A percentile compares a stretch with the other conserved stretches of the same genome.
Conservation (phyloP, 2,888 invertebrate genomes). For the Leptinotarsa peninsularis region DNA sequence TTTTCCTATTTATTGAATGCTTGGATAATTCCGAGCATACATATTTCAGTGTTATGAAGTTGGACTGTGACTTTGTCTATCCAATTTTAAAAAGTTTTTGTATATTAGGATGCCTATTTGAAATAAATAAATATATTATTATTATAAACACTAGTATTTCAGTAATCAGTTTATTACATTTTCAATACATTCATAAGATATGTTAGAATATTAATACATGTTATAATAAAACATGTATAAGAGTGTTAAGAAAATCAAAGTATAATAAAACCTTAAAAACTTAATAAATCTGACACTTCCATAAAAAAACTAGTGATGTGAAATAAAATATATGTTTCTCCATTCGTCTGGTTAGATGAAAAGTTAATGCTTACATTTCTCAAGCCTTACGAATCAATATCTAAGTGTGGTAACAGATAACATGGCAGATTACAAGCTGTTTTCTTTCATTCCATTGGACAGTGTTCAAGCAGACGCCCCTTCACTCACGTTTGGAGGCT, state of each 20-base stretch:
- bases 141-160: background rate
- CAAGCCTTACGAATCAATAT: background rate
- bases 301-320: background rate
- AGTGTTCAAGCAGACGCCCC: background rate
- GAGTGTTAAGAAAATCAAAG: conserved; percentile 24
- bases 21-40: no score
- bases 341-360: no score
- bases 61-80: no score
- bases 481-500: background rate
- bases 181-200: conserved; percentile 51
- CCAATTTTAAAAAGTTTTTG: no score
- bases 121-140: no score
- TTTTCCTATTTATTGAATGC: no score
- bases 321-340: background rate
- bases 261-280: conserved; percentile 12
- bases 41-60: no score
- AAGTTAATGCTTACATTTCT: background rate
- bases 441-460: background rate
- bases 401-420: conserved; percentile 1
- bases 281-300: conserved; percentile 12
- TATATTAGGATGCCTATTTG: no score
- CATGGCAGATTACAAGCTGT: conserved; percentile 12
- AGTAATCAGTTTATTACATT: conserved; percentile 27
- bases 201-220: conserved; percentile 49
- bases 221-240: conserved; percentile 41